Evolutionary conservation across 2,888 invertebrate species (phyloP).

Genomic region (Acanthosoma haemorrhoidale): DNA sequence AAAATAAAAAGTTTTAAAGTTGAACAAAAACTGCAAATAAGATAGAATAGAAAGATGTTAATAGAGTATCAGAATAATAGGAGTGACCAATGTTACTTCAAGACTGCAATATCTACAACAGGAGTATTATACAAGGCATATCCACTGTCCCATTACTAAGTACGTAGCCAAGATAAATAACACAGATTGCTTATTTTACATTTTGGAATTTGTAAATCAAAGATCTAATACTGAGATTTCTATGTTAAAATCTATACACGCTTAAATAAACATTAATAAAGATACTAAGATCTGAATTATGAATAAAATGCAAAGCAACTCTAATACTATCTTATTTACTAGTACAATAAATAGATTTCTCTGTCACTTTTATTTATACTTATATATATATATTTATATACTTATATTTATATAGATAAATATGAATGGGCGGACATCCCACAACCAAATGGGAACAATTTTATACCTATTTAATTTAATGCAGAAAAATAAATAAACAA

Average conservation of each 20-base stretch:
- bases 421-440: conserved; percentile 38
- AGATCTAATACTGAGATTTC: conserved; percentile 37
- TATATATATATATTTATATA: conserved; percentile 29
- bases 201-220: conserved; percentile 33
- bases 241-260: conserved; percentile 37
- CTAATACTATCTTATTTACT: conserved; percentile 33
- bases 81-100: conserved; percentile 27
- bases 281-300: conserved; percentile 30
- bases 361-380: conserved; percentile 32
- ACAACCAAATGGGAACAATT: conserved; percentile 35
- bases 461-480: not conserved
- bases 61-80: conserved; percentile 13
- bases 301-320: conserved; percentile 37
- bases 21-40: not conserved
- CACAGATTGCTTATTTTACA: conserved; percentile 37
- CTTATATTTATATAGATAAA: conserved; percentile 24
- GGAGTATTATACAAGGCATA: conserved; percentile 27
- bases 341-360: conserved; percentile 39
- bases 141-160: conserved; percentile 29
- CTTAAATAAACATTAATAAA: conserved; percentile 35
- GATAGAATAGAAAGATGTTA: not conserved
- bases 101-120: conserved; percentile 26
- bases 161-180: conserved; percentile 38
- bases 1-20: too few species aligned
- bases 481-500: not conserved